Evolutionary conservation across 2,113 vertebrate species (phyloP), one percentile per base, ranked within the genome.

Genomic region (Neotoma lepida): DNA sequence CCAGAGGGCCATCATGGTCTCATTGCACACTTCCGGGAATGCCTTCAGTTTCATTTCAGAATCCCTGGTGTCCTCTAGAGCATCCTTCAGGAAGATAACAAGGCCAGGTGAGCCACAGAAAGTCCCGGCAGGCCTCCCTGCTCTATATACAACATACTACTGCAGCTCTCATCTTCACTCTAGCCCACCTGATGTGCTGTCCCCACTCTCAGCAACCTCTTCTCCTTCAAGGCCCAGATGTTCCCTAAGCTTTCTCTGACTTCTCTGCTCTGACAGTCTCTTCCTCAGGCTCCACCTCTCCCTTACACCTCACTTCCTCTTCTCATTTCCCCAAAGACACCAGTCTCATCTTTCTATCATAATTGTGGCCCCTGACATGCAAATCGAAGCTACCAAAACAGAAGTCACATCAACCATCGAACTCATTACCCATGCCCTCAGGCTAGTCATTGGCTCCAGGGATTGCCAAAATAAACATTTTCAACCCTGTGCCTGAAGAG

Each of bases 1-100:
- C 99, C 99, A 99, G 46, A 99, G 98, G 14, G 98, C 97, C 97
- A 94, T 97, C 98, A 99, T 98, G 44, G 98, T 97, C n/a, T 99
- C 99, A 0, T 99, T 99, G 90, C 99, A 99, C 33, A 99, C 97
- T 35, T 98, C 98, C 90, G 98, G 98, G 88, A 98, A 98, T 0
- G 97, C 98, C 5, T 97, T 98, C 97, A 99, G 98, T 97, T 99
- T 97, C 95, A 92, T 96, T 97, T 99, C 99, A 87, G 98, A 98
- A 51, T 99, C 98, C 96, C 98, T 97, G 30, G 99, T 99, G 1
- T 91, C 82, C 5, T 77, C 97, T 26, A 99, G 97, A 0, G 99
- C 99, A 0, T 99, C 98, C 99, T 99, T 90, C 2, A 15, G 77
- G 56, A 22, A 49, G 70, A 39, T 49, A 61, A 22, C 0, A 1